Conservation (phyloP, 2,113 vertebrate genomes). For the Eudyptes chrysolophus region DNA sequence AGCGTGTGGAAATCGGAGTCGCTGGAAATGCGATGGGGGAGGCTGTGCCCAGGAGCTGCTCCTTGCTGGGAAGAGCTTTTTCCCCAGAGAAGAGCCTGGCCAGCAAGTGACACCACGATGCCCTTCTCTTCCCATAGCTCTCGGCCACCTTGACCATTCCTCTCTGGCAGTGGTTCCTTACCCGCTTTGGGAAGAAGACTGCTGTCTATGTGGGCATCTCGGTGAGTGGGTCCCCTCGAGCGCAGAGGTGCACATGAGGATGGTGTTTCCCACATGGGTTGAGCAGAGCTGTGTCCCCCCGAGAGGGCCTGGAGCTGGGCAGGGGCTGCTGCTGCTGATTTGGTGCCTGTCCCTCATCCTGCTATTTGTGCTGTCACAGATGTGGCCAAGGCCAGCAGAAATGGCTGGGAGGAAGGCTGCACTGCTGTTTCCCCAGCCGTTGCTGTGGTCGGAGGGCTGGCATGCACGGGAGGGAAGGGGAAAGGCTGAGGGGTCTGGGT, state of each 20-base stretch:
- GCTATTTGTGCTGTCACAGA: neutral
- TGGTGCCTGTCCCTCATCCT: neutral
- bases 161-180: conserved; percentile 95
- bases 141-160: conserved; percentile 90
- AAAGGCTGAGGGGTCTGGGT: neutral
- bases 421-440: accelerated
- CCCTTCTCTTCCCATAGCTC: conserved; percentile 71
- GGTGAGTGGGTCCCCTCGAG: conserved; percentile 72
- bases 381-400: neutral
- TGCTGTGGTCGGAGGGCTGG: accelerated
- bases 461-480: accelerated
- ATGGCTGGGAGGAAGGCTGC: neutral
- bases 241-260: accelerated
- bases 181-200: conserved; percentile 90
- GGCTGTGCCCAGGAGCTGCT: neutral
- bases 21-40: neutral
- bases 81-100: neutral
- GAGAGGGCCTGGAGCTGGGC: neutral
- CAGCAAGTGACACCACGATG: neutral
- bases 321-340: neutral
- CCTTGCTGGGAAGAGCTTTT: neutral
- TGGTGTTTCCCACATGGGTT: accelerated
- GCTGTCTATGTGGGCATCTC: conserved; percentile 88
- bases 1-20: accelerated
- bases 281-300: neutral